Base-by-base conservation (phyloP, 2,888 invertebrate species). In the Calameuta filiformis region DNA sequence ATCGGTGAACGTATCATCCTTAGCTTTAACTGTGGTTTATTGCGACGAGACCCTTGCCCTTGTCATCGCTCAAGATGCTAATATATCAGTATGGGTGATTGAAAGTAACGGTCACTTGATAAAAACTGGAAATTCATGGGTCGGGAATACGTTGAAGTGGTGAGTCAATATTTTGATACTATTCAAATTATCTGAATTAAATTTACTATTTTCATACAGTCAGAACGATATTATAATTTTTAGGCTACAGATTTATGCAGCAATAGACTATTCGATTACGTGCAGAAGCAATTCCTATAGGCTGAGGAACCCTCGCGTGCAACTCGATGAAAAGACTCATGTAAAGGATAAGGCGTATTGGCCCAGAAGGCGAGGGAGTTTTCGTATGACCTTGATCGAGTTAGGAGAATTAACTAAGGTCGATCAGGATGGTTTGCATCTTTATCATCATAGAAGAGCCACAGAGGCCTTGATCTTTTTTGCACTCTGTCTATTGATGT, bases 391-490 rank as follows among this genome's bases (percentile, higher is more conserved):
- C 31, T 69, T 83, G 23, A 76, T 75, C 68, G 78, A 74, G 12
- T 73, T 77, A 34, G 78, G 77, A 12, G 75, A 77, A 75, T 37
- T 77, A 68, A 77, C 73, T 69, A 73, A 69, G 71, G 74, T 69
- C 23, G 77, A 81, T 35, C 77, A 77, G 76, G 75, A 69, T 35
- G 73, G 77, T 31, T 69, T 82, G 35, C 81, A 82, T 68, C 81
- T 83, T 33, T 82, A 79, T 79, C 79, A 79, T 40, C 74, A 75
- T 37, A 79, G 78, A 33, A 81, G 79, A n/a, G 79, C 76, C 68
- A 85, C 85, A 76, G 86, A 87, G 76, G 88, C 90, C 12, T 85
- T 89, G 73, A 83, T 90, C 56, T 90, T 90, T 81, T 90, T 90
- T 79, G 86, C 88, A 33, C 82, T 89, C 35, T 87, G 89, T n/a